Conservation (phyloP, 1,140 invertebrate species). For the Drosophila grimshawi region DNA sequence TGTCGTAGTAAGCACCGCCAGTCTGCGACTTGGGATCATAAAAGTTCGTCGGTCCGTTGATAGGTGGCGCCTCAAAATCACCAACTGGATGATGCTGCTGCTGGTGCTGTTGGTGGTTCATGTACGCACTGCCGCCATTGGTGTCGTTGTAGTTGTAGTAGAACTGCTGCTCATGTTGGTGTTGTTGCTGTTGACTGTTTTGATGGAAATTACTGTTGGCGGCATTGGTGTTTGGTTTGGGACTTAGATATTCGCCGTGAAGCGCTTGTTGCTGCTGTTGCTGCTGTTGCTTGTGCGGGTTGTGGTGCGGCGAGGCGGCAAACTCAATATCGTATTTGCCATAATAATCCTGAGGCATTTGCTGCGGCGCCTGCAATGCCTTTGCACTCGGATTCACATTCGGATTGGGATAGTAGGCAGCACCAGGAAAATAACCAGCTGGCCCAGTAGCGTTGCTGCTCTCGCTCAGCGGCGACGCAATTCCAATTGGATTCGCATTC, state of each 20-base stretch:
- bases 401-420: constrained; percentile 72
- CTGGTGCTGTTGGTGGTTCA: constrained; percentile 71
- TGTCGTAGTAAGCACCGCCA: constrained; percentile 73
- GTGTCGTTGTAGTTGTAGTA: constrained; percentile 78
- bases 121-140: constrained; percentile 67
- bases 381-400: constrained; percentile 54
- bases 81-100: constrained; percentile 70
- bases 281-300: constrained; percentile 55
- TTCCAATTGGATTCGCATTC: constrained; percentile 50
- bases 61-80: constrained; percentile 68
- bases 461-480: constrained; percentile 44
- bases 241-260: constrained; percentile 77
- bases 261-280: constrained; percentile 59
- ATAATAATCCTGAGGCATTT: constrained; percentile 74
- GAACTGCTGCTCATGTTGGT: constrained; percentile 68
- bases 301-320: constrained; percentile 65
- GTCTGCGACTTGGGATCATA: constrained; percentile 68
- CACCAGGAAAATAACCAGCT: constrained; percentile 60
- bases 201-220: constrained; percentile 58
- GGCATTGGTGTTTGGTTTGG: constrained; percentile 61
- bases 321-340: constrained; percentile 83
- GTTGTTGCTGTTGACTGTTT: constrained; percentile 64
- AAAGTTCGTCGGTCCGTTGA: constrained; percentile 65
- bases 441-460: constrained; percentile 34
- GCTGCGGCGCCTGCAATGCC: constrained; percentile 57